A percentile compares a stretch with the other conserved stretches of the same genome.
These are phyloP conservation scores for Dorcus hopei DNA, from an alignment of 2,888 invertebrate species.

Conservation along the genomic window DNA sequence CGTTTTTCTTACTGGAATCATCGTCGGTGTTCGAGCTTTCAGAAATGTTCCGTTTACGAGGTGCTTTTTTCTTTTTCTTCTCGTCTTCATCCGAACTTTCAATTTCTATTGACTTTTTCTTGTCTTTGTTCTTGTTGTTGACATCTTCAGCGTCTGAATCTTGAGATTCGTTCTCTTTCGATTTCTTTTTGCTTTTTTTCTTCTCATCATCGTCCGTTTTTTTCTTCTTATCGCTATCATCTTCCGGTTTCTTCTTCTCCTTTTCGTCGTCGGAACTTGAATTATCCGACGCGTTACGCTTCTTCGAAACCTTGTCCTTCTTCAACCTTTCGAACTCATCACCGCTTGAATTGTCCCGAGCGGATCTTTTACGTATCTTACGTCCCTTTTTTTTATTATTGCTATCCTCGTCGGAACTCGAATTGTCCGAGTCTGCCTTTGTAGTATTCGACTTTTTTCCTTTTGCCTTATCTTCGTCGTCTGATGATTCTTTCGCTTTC, in stretches of 20 bases:
- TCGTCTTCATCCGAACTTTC: constrained; percentile 18
- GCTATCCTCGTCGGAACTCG: constrained; percentile 24
- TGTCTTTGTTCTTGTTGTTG: constrained; percentile 5
- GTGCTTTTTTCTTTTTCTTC: constrained; percentile 11
- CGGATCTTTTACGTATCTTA: constrained; percentile 38
- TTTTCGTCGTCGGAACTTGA: constrained; percentile 40
- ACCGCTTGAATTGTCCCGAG: constrained; percentile 35
- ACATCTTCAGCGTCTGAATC: no score
- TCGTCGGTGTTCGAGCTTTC: constrained; percentile 20
- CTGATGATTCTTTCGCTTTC: constrained; percentile 5
- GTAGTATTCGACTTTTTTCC: constrained; percentile 24
- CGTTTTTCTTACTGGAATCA: constrained; percentile 6
- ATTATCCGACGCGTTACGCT: constrained; percentile 39
- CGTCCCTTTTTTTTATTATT: constrained; percentile 22
- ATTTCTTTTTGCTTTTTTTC: background rate
- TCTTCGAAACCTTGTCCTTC: constrained; percentile 13
- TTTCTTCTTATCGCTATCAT: constrained; percentile 34
- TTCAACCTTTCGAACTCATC: constrained; percentile 21
- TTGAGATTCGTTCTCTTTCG: background rate
- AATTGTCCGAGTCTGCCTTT: constrained; percentile 1
- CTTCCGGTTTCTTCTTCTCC: constrained; percentile 29
- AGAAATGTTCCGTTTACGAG: constrained; percentile 13
- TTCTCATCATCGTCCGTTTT: constrained; percentile 1
- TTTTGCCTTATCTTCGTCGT: constrained; percentile 44
- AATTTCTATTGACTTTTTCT: constrained; percentile 1